phyloP scores from a whole-genome alignment of 2,888 invertebrate species.

The Aspidapion aeneum region DNA sequence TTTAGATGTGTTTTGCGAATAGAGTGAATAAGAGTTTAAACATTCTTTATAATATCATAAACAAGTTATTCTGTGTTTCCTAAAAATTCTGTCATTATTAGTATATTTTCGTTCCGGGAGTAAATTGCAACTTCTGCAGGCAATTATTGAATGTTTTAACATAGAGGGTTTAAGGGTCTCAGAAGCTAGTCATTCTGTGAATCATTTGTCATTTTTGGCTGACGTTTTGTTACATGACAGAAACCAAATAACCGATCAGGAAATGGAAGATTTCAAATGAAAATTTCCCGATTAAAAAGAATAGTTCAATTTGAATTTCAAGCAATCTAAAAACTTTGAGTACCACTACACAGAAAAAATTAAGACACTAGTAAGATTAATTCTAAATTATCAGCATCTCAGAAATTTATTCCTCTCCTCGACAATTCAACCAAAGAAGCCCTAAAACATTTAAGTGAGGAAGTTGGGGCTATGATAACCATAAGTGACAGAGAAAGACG shows the following conservation, averaged over 20 bases:
- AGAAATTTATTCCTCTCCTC: background rate
- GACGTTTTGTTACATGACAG: background rate
- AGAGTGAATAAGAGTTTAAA: too few relatives aligned
- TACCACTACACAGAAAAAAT: too few relatives aligned
- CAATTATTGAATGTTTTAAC: slow-evolving; percentile 11
- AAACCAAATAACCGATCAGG: slow-evolving; percentile 33
- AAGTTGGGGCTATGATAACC: background rate
- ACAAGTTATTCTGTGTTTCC: too few relatives aligned
- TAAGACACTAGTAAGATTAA: background rate
- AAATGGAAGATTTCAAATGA: slow-evolving; percentile 38
- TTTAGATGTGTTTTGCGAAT: too few relatives aligned
- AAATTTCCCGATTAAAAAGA: slow-evolving; percentile 36
- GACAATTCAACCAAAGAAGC: background rate
- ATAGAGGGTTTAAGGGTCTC: background rate
- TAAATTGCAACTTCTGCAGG: slow-evolving; percentile 17
- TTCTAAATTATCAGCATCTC: background rate
- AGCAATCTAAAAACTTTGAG: slow-evolving; percentile 11
- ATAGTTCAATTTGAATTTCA: slow-evolving; percentile 32
- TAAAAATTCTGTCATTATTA: too few relatives aligned
- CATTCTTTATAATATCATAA: too few relatives aligned
- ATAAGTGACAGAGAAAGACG: slow-evolving; percentile 27
- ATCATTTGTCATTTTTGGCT: background rate
- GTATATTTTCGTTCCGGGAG: too few relatives aligned
- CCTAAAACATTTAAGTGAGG: background rate
- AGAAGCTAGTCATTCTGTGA: background rate